Percentiles rank a stretch among this genome's conserved stretches.
phyloP scores from a whole-genome alignment of 2,113 vertebrate species.

The Pampusana beccarii region DNA sequence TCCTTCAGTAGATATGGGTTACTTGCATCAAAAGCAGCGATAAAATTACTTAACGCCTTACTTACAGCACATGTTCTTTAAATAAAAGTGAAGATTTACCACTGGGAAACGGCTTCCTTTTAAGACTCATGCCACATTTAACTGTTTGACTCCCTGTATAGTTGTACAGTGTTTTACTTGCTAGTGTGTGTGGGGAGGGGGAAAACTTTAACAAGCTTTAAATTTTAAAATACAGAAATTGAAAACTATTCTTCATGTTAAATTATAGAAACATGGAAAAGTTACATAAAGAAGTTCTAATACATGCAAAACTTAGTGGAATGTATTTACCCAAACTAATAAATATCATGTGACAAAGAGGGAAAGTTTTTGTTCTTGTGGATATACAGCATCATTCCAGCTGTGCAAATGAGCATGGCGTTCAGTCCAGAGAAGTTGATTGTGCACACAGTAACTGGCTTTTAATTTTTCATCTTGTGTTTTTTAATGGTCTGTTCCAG shows the following conservation, averaged over 20 bases:
- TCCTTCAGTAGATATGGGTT: not conserved
- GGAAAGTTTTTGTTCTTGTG: not conserved
- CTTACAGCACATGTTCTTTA: not conserved
- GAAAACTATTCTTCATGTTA: not conserved
- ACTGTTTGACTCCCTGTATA: not conserved
- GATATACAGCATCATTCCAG: not conserved
- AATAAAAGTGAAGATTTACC: not conserved
- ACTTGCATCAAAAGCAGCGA: not conserved
- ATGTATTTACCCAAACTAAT: not conserved
- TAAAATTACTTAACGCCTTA: not conserved
- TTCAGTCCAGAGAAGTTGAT: not conserved
- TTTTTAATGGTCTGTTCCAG: not conserved
- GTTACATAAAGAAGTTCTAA: not conserved
- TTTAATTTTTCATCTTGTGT: not conserved
- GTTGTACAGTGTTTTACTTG: not conserved
- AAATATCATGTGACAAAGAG: not conserved
- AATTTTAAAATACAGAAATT: not conserved
- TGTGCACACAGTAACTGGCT: not conserved
- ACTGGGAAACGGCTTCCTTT: not conserved
- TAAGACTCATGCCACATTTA: not conserved
- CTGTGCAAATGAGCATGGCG: not conserved
- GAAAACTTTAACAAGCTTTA: not conserved
- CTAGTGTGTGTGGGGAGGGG: fast-evolving
- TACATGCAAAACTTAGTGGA: not conserved
- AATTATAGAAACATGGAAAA: not conserved